These are phyloP conservation scores for Lasioglossum morio DNA, from an alignment of 2,888 invertebrate genomes.

Conservation along the genomic window DNA sequence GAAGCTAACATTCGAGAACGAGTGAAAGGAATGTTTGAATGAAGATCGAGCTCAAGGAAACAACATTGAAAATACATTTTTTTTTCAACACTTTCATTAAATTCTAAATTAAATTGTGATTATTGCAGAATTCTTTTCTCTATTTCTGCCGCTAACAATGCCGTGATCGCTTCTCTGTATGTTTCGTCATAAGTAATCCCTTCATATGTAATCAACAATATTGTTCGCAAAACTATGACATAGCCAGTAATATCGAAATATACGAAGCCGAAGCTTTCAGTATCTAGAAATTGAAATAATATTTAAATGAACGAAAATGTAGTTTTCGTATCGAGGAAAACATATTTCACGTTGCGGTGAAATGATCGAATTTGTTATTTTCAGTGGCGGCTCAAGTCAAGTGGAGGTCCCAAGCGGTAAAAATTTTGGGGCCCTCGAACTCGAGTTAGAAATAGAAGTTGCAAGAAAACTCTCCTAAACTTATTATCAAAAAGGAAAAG, in stretches of 20 bases:
- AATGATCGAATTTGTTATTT: background rate
- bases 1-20: background rate
- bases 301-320: no score
- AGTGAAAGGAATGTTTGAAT: background rate
- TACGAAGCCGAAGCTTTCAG: constrained; percentile 1
- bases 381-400: background rate
- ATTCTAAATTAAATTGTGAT: background rate
- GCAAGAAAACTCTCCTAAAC: no score
- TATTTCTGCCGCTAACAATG: background rate
- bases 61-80: background rate
- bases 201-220: background rate
- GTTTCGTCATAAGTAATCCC: background rate
- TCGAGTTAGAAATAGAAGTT: no score
- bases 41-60: background rate
- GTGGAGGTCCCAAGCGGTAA: no score
- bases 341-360: no score
- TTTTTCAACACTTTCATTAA: background rate
- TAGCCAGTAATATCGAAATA: background rate
- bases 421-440: no score
- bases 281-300: background rate
- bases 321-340: no score
- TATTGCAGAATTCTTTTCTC: background rate
- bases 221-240: background rate
- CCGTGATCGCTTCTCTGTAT: background rate
- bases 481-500: no score